Evolutionary conservation across 2,888 invertebrate species (phyloP).

Genomic region (Ypsolopha sequella): DNA sequence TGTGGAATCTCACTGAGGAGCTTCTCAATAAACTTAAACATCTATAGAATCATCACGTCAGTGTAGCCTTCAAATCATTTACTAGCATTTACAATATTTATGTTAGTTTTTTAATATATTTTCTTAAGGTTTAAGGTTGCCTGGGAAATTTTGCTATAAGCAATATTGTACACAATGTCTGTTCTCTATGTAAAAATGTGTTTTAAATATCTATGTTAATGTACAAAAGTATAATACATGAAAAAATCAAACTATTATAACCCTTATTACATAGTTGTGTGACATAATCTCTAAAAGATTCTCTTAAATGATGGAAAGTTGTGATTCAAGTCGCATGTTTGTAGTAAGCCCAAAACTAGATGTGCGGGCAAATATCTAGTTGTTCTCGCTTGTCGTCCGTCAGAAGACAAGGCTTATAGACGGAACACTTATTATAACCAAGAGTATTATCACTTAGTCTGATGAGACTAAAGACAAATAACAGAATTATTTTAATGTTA

Average conservation of each 20-base stretch:
- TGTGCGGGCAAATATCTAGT: constrained; percentile 1
- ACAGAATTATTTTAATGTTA: too few relatives aligned
- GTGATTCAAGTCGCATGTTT: not conserved
- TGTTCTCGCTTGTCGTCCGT: constrained; percentile 2
- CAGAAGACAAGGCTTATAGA: not conserved
- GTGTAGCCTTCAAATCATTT: too few relatives aligned
- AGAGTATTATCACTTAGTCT: too few relatives aligned
- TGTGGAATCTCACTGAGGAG: too few relatives aligned
- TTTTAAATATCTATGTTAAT: too few relatives aligned
- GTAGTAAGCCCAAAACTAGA: not conserved
- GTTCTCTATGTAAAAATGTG: too few relatives aligned
- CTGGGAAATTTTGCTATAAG: not conserved
- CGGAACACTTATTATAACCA: too few relatives aligned
- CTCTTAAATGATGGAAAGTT: not conserved
- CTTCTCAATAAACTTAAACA: too few relatives aligned
- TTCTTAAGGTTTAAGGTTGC: not conserved
- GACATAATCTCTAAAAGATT: not conserved
- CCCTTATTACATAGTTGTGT: not conserved
- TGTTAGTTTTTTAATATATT: not conserved
- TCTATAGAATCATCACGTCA: too few relatives aligned
- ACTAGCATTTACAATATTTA: too few relatives aligned
- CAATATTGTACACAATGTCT: not conserved
- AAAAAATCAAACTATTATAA: not conserved
- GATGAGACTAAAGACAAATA: too few relatives aligned
- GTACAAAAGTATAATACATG: not conserved